Evolutionary conservation across 2,113 vertebrate genomes (phyloP), one percentile per base, ranked within the genome.

Genomic region (Equus przewalskii): DNA sequence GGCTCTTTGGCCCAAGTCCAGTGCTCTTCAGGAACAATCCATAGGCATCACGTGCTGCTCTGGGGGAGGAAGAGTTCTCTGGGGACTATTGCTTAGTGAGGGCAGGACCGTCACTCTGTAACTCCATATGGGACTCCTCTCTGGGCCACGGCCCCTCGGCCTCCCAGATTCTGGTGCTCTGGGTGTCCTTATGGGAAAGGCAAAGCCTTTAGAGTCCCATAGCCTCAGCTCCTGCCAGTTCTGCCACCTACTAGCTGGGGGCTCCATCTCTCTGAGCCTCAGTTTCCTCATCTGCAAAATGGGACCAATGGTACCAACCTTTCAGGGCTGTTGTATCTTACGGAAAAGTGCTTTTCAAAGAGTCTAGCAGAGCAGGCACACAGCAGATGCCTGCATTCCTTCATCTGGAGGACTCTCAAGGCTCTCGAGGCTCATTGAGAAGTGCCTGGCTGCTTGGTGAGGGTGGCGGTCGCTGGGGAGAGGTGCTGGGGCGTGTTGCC

Each of bases 1-100:
- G 65, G 36, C 82, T 91, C 91, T 97, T 95, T 95, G 91, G 89
- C 91, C 30, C 36, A 41, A 89, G 81, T 58, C 88, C 5, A 24
- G 0, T 64, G 70, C 44, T 91, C 82, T 89, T 95, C 54, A 92
- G 82, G 83, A 93, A 96, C 14, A 79, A 83, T 89, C 79, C 69
- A 73, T 5, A 60, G 69, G 26, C 56, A 75, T 58, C 83, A 44
- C 33, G 58, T 24, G 65, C 69, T 65, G 56, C 62, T 95, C 49
- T 69, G 64, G 33, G 36, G 12, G 18, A 56, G 28, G 30, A 36
- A 22, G 19, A 33, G 14, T 87, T 95, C 79, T 89, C 76, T 76
- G 36, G 65, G 72, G 65, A 88, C 46, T 2, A 1, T 70, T 21
- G 26, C 33, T 86, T 33, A 33, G 13, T 26, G 30, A 89, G 24